phyloP scores from a whole-genome alignment of 2,888 invertebrate species.

The Rhimphoctona megacephalus region DNA sequence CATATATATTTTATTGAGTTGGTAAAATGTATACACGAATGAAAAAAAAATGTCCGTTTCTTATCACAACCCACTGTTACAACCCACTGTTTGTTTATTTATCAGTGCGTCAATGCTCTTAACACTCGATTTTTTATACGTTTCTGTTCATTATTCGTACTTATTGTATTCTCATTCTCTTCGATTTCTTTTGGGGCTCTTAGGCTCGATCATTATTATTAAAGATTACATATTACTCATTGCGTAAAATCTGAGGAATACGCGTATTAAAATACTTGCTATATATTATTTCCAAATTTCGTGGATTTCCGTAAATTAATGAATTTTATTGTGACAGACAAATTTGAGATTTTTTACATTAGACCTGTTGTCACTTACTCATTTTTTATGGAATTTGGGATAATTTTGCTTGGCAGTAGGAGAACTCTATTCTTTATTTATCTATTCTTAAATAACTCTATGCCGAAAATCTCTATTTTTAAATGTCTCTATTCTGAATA shows the following conservation, averaged over 20 bases:
- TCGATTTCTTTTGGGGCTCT: not conserved
- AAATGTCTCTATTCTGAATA: too few species aligned
- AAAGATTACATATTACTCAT: not conserved
- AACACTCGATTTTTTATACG: conserved; percentile 23
- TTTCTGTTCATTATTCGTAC: not conserved
- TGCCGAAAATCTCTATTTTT: too few species aligned
- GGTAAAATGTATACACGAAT: conserved; percentile 67
- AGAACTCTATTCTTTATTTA: too few species aligned
- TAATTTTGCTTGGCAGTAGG: not conserved
- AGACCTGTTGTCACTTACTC: not conserved
- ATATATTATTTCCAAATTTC: not conserved
- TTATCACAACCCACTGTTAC: conserved; percentile 74
- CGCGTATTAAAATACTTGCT: conserved; percentile 22
- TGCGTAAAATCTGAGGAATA: conserved; percentile 2
- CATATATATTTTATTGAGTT: conserved; percentile 78
- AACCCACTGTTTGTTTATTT: conserved; percentile 36
- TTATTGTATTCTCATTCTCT: not conserved
- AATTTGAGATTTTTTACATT: not conserved
- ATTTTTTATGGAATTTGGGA: not conserved
- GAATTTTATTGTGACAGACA: not conserved
- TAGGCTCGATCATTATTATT: not conserved
- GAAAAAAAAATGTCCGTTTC: conserved; percentile 33
- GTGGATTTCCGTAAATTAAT: not conserved
- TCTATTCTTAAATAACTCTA: too few species aligned
- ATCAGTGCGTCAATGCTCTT: conserved; percentile 21